Evolutionary conservation across 2,888 invertebrate species (phyloP).

Genomic region (Ceraclea dissimilis): DNA sequence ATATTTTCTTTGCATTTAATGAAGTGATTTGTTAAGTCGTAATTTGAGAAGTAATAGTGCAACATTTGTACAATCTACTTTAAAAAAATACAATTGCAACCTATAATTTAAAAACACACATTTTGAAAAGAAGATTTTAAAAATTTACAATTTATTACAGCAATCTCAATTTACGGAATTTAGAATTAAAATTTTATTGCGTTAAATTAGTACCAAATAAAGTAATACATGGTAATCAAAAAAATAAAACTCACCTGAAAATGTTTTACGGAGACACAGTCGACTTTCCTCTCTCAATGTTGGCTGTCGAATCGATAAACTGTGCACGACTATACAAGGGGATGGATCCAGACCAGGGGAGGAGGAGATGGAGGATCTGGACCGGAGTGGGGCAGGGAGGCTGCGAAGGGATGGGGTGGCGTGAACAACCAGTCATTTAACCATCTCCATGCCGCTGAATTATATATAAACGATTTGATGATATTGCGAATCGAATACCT

Average conservation of each 20-base stretch:
- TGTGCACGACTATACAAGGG: constrained; percentile 6
- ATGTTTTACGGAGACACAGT: neutral
- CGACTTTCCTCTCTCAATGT: constrained; percentile 5
- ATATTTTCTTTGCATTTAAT: too few species aligned
- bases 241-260: constrained; percentile 10
- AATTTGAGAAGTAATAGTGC: too few species aligned
- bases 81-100: too few species aligned
- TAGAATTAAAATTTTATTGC: too few species aligned
- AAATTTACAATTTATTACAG: too few species aligned
- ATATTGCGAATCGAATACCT: constrained; percentile 1
- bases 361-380: neutral
- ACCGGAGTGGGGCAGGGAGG: constrained; percentile 1
- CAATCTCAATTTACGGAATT: too few species aligned
- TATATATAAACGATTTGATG: constrained; percentile 5
- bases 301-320: constrained; percentile 15
- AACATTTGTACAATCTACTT: too few species aligned
- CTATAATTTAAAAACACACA: too few species aligned
- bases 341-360: neutral
- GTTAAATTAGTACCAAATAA: too few species aligned
- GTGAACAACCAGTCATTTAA: constrained; percentile 9
- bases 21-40: too few species aligned
- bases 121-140: too few species aligned
- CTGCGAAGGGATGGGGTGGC: constrained; percentile 1
- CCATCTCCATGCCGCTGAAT: constrained; percentile 4
- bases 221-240: neutral